A percentile compares a stretch with the other conserved stretches of the same genome.
These are phyloP conservation scores for Noctua janthina DNA, from an alignment of 2,888 invertebrate species.

Conservation along the genomic window DNA sequence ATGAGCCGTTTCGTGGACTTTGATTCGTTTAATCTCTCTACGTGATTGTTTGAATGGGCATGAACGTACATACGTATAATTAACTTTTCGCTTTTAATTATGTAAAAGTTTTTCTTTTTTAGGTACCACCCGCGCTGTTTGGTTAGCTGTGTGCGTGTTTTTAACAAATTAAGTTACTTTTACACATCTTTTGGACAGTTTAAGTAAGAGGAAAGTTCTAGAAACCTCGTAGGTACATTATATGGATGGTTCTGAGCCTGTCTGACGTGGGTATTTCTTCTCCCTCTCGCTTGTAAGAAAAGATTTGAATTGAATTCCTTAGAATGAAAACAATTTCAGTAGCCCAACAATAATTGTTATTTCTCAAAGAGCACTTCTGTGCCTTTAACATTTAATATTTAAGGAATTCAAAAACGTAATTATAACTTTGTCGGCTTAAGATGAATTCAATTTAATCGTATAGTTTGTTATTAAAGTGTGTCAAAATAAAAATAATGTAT, in stretches of 20 bases:
- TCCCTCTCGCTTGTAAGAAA: neutral
- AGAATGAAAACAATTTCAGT: slow-evolving; percentile 29
- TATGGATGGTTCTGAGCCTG: too few species aligned
- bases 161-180: neutral
- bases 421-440: slow-evolving; percentile 23
- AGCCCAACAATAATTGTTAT: slow-evolving; percentile 38
- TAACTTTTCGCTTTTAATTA: slow-evolving; percentile 32
- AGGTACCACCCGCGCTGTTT: neutral
- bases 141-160: neutral
- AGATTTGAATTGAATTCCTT: slow-evolving; percentile 15
- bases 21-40: slow-evolving; percentile 64
- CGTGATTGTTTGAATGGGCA: slow-evolving; percentile 43
- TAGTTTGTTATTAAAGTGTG: slow-evolving; percentile 28
- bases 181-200: neutral
- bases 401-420: slow-evolving; percentile 27
- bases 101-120: slow-evolving; percentile 22
- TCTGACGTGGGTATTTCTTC: neutral
- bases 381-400: neutral
- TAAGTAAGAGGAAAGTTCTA: neutral
- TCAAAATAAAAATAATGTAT: slow-evolving; percentile 42
- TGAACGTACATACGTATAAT: slow-evolving; percentile 26
- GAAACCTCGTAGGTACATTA: neutral
- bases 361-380: slow-evolving; percentile 8
- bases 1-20: slow-evolving; percentile 61
- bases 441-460: slow-evolving; percentile 10